Base-by-base conservation (phyloP, 1,140 invertebrate genomes). In the Lordiphosa mommai region DNA sequence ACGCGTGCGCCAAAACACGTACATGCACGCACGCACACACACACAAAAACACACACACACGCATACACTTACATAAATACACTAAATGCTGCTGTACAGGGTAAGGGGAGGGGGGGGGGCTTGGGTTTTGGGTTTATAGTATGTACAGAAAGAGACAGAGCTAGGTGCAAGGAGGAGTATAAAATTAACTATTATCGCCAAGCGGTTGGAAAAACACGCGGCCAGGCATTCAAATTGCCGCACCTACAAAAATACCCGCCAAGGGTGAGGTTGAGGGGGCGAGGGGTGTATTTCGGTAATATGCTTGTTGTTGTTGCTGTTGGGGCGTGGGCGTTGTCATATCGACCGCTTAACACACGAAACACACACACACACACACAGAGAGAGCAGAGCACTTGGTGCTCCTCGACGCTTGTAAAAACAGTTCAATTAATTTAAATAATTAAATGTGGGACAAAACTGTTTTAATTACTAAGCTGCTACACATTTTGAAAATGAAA, bases 121-220 rank as follows among this genome's bases (percentile, higher is more conserved):
- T 5, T 30, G 20, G 20, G 17, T 36, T 48, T 33, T 50, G 32
- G 20, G 36, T 33, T 27, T 27, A 27, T 7, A 27, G 20, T 13
- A 10, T 12, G 43, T 66, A 66, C 44, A 49, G 60, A 64, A 30
- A 37, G 61, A 36, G 34, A 7, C n/a, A 17, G 60, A 63, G 47
- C 32, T 12, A 52, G 44, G 32, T 53, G 40, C 32, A 49, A 51
- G 64, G 14, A 9, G 56, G 17, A 61, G 56, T 58, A 71, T 64
- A 85, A 84, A 84, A 84, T 80, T 84, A 80, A 80, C 77, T 80
- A 80, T 76, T 77, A 80, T 84, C 76, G 77, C 77, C 77, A 80
- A 84, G 77, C 72, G 77, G 76, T 71, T 84, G 77, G 72, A 68
- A 80, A 82, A 80, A 80, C 77, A 76, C 59, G 72, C 77, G 64